Conservation (phyloP, 2,113 vertebrate species). For the Passer montanus region DNA sequence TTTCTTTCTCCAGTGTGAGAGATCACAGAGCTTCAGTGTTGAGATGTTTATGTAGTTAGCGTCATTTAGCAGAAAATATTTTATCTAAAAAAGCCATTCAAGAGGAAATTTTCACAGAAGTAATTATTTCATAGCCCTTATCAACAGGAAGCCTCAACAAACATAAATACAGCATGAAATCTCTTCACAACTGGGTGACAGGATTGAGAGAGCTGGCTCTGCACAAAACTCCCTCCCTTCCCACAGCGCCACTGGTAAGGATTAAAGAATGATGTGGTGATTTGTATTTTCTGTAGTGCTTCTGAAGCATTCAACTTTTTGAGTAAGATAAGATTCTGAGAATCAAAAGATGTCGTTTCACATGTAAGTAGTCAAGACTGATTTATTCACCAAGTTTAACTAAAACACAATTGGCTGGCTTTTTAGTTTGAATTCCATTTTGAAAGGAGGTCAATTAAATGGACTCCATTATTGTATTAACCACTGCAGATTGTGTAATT, state of each 20-base stretch:
- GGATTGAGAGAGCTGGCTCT: background rate
- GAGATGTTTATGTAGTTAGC: background rate
- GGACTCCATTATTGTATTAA: background rate
- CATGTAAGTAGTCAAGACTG: background rate
- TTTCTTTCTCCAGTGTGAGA: background rate
- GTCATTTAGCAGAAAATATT: background rate
- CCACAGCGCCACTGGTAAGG: background rate
- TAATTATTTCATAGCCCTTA: background rate
- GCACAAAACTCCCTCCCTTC: background rate
- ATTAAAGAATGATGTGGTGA: background rate
- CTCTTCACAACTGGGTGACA: background rate
- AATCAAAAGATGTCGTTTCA: background rate
- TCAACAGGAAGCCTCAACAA: background rate
- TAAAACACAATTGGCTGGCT: background rate
- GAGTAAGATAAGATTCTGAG: background rate
- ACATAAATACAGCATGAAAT: background rate
- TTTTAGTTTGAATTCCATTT: background rate
- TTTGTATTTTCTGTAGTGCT: background rate
- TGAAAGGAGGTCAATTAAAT: background rate
- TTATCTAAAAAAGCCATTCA: background rate
- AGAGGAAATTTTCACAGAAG: background rate
- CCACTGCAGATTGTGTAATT: background rate
- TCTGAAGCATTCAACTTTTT: background rate
- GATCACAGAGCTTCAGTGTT: background rate
- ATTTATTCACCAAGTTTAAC: background rate